Base-by-base conservation (phyloP, 2,888 invertebrate species). In the Drosophila planitibia region DNA sequence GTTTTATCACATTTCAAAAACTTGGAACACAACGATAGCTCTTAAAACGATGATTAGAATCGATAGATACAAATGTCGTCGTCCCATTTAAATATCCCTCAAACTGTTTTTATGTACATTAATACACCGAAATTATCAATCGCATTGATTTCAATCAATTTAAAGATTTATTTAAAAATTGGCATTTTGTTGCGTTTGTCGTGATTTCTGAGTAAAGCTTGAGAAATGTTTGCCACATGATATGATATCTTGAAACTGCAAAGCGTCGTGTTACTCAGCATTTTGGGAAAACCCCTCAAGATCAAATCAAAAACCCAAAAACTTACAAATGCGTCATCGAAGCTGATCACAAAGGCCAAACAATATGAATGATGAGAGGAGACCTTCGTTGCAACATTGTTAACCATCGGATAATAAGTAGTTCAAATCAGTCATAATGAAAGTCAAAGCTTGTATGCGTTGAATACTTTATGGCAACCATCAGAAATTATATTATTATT, bases 381-480 rank as follows among this genome's bases (percentile, higher is more conserved):
- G 83, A 72, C 89, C 85, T 85, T 88, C 89, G 57, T 75, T 80
- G 85, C 89, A 79, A 73, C 72, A 88, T 85, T 55, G 44, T 62
- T 61, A 55, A 39, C 47, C 62, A 68, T 55, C 54, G 57, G 68
- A 65, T 71, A 76, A 83, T 76, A 49, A 54, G 52, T 54, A 62
- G 64, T 74, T 75, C 58, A 69, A 89, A 78, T 78, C 81, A 86
- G 62, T 71, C 76, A 71, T 63, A 70, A 77, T 64, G 86, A 90
- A 85, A 88, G 89, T 79, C 74, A 69, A 82, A 52, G 37, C 41
- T 52, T 58, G 52, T 47, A 19, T 35, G n/a, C 19, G 44, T 60
- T 54, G 35, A 70, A 54, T 54, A 39, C 7, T 25, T 49, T 41
- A 71, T 47, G 61, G 64, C 61, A 65, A 60, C 66, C 52, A 53